phyloP scores from a whole-genome alignment of 2,797 vertebrate genomes.

The Thunnus albacares region DNA sequence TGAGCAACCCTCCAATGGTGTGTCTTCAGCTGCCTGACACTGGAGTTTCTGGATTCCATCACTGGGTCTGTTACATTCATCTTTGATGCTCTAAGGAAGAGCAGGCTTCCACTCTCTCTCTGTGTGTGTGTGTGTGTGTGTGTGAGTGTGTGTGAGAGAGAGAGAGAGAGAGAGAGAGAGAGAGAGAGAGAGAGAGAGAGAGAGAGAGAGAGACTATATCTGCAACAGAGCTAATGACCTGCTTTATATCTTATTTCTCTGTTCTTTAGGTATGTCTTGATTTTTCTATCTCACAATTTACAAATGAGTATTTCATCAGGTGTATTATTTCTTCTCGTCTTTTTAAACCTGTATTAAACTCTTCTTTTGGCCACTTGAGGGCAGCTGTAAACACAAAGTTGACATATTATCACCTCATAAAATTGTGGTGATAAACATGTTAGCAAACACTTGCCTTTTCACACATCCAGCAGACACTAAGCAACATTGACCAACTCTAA shows the following conservation, averaged over 20 bases:
- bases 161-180: no score
- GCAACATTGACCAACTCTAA: no score
- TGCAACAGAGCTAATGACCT: no score
- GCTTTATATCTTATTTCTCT: not conserved
- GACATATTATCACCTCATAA: no score
- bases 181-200: no score
- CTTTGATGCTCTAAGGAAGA: constrained; percentile 41
- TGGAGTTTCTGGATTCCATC: constrained; percentile 59
- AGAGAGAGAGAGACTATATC: no score
- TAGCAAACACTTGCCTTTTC: no score
- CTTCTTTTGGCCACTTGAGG: not conserved
- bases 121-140: constrained; percentile 7
- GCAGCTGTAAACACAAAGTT: not conserved
- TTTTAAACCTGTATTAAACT: not conserved
- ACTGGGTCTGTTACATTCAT: constrained; percentile 11
- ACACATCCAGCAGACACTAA: no score
- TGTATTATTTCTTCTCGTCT: not conserved
- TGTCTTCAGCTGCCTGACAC: constrained; percentile 30
- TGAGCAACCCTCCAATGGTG: not conserved
- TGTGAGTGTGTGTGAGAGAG: constrained; percentile 3
- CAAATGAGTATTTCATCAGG: not conserved
- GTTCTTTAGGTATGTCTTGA: not conserved
- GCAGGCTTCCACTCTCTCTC: constrained; percentile 11
- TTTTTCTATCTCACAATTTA: not conserved
- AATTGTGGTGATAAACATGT: no score